Conservation (phyloP, 2,888 invertebrate species). For the Gastracanthus pulcherrimus region DNA sequence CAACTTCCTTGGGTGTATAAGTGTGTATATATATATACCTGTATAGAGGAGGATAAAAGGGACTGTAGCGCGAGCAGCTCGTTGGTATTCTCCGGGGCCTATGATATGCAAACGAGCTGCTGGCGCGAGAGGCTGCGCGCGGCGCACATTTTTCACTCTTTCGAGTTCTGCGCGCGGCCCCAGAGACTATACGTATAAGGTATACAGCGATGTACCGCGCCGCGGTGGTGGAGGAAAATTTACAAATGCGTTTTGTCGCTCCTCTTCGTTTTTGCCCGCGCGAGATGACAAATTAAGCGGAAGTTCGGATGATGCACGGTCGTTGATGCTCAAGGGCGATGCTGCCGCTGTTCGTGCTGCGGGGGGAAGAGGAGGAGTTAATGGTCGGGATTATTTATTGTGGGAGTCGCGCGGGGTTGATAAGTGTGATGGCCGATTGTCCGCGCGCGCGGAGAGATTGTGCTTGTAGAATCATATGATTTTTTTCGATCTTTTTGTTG, state of each 20-base stretch:
- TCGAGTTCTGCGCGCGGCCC: no score
- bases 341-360: no score
- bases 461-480: no score
- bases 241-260: conserved; percentile 9
- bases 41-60: no score
- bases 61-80: background rate
- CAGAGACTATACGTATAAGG: no score
- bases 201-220: no score
- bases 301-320: background rate
- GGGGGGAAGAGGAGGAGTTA: background rate
- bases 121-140: no score
- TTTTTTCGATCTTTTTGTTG: no score
- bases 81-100: background rate
- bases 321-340: background rate
- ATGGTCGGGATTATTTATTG: conserved; percentile 28
- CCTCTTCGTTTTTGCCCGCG: background rate
- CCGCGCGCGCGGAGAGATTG: no score
- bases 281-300: conserved; percentile 42
- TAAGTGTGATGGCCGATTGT: background rate
- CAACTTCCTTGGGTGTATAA: no score
- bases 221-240: conserved; percentile 12
- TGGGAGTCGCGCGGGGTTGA: background rate
- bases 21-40: no score
- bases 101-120: conserved; percentile 41
- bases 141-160: no score